A percentile compares a stretch with the other conserved stretches of the same genome.
phyloP scores from a whole-genome alignment of 92 coral and sea anemone species.

The Micromussa lordhowensis region DNA sequence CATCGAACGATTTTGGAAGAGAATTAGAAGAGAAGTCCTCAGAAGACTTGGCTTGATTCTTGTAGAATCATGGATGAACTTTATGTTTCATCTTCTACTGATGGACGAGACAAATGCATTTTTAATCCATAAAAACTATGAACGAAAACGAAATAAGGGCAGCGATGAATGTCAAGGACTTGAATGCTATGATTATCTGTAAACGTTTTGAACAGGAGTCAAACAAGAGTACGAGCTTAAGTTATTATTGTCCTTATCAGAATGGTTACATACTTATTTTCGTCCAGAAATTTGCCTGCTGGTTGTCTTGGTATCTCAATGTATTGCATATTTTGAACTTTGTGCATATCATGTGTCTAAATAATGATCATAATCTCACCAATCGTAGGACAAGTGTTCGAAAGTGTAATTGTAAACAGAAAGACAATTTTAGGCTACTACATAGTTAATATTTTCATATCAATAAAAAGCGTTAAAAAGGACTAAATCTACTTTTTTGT shows the following conservation, averaged over 20 bases:
- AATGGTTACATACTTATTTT: too few species aligned
- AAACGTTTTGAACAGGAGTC: not conserved
- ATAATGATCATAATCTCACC: too few species aligned
- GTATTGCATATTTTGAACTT: too few species aligned
- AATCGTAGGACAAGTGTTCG: too few species aligned
- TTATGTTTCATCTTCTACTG: not conserved
- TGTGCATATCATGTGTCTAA: too few species aligned
- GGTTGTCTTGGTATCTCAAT: too few species aligned
- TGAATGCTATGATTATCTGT: not conserved
- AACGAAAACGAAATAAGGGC: not conserved
- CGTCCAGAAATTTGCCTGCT: too few species aligned
- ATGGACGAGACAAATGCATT: not conserved
- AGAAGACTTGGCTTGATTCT: not conserved
- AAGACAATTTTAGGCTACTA: too few species aligned
- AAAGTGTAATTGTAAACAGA: too few species aligned
- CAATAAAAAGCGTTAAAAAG: too few species aligned
- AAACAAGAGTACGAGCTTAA: not conserved
- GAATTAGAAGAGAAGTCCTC: not conserved
- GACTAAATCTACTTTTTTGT: too few species aligned
- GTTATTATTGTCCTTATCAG: not conserved
- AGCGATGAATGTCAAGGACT: not conserved
- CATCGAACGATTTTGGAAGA: not conserved
- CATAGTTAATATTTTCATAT: too few species aligned
- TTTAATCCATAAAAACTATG: not conserved
- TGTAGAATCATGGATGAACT: not conserved